Percentiles rank a stretch among this genome's conserved stretches.
These are phyloP conservation scores for Vultur gryphus DNA, from an alignment of 2,797 vertebrate genomes.

Conservation along the genomic window DNA sequence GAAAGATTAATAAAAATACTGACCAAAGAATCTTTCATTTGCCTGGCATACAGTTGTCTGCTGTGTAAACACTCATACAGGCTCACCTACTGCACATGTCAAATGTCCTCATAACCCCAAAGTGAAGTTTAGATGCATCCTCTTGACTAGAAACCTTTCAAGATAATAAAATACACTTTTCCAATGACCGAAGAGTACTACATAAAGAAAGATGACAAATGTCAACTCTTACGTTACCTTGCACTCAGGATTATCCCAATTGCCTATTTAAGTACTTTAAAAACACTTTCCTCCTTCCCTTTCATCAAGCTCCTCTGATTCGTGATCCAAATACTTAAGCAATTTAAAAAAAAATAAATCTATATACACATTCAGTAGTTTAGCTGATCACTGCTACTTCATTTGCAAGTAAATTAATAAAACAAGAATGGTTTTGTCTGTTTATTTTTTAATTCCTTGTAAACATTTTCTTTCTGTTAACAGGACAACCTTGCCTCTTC, in stretches of 20 bases:
- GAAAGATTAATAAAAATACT: not conserved
- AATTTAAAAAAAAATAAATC: not conserved
- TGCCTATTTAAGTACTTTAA: not conserved
- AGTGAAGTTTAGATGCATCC: not conserved
- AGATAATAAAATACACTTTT: not conserved
- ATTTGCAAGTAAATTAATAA: conserved; percentile 20
- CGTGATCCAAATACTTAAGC: not conserved
- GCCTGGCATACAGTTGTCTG: not conserved
- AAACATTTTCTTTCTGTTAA: not conserved
- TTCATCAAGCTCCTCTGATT: not conserved
- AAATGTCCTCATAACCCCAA: not conserved
- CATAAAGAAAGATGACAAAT: not conserved
- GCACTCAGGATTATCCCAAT: not conserved
- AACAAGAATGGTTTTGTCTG: not conserved
- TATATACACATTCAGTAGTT: not conserved
- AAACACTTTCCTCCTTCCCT: not conserved
- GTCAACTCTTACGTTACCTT: not conserved
- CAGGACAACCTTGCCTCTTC: not conserved
- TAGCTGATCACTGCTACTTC: not conserved
- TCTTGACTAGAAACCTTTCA: not conserved
- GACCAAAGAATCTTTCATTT: not conserved
- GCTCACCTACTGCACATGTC: not conserved
- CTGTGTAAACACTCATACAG: not conserved
- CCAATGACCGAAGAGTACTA: not conserved
- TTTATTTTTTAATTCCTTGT: not conserved